These are phyloP conservation scores for Talpa occidentalis DNA, from an alignment of 2,113 vertebrate species.

Conservation along the genomic window DNA sequence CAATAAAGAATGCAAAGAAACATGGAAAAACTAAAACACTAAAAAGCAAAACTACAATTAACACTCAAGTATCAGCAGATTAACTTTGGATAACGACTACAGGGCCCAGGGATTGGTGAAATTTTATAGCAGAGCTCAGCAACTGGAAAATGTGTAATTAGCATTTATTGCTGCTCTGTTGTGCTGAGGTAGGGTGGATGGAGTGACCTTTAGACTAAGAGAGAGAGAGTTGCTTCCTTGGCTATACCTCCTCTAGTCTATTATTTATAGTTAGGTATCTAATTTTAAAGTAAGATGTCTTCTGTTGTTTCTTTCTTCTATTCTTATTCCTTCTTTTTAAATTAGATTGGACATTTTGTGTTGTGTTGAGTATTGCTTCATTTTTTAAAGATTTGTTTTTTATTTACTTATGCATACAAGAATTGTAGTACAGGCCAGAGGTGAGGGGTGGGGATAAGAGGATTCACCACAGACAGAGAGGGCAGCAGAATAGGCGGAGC, in stretches of 20 bases:
- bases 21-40: not conserved
- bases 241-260: not conserved
- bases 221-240: not conserved
- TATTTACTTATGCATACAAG: too few species aligned
- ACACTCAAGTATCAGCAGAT: not conserved
- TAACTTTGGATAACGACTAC: not conserved
- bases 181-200: not conserved
- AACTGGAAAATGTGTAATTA: not conserved
- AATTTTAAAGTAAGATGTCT: not conserved
- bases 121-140: not conserved
- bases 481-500: too few species aligned
- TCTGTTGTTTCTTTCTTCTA: too few species aligned
- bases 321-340: too few species aligned
- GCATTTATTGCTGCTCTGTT: not conserved
- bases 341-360: too few species aligned
- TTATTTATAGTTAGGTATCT: not conserved
- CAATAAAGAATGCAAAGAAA: not conserved
- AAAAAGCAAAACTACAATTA: not conserved
- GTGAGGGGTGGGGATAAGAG: too few species aligned
- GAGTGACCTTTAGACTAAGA: not conserved
- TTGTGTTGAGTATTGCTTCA: not conserved
- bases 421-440: too few species aligned
- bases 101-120: too few species aligned
- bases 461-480: too few species aligned
- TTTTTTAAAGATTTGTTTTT: not conserved